Percentiles rank a stretch among this genome's conserved stretches.
These are phyloP conservation scores for Ormyrus labotus DNA, from an alignment of 2,888 invertebrate genomes.

Conservation along the genomic window DNA sequence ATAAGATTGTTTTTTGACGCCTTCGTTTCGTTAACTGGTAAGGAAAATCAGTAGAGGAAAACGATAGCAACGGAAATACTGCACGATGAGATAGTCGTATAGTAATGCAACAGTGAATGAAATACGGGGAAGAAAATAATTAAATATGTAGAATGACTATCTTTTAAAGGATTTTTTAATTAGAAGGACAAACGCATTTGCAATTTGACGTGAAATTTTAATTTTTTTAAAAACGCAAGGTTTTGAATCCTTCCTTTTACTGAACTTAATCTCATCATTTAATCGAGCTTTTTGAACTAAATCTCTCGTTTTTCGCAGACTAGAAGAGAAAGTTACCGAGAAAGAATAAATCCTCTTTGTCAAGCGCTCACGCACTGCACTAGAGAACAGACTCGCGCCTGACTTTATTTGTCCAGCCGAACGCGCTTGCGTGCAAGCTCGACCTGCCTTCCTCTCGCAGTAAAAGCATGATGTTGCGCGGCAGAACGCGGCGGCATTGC, in stretches of 20 bases:
- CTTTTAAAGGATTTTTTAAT: too few species aligned
- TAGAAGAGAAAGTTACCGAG: not conserved
- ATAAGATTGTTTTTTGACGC: slow-evolving; percentile 57
- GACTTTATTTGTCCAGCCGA: slow-evolving; percentile 23
- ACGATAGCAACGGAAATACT: not conserved
- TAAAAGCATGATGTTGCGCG: slow-evolving; percentile 35
- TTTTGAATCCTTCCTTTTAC: too few species aligned
- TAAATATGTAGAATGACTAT: too few species aligned
- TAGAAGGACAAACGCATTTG: too few species aligned
- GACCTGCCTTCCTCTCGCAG: not conserved
- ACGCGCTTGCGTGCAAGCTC: not conserved
- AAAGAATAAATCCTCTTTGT: slow-evolving; percentile 1
- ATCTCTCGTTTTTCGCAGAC: too few species aligned
- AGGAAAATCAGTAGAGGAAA: slow-evolving; percentile 56
- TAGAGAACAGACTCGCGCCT: not conserved
- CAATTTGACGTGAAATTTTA: too few species aligned
- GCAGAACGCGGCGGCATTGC: slow-evolving; percentile 27
- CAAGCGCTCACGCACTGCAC: not conserved
- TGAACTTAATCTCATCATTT: too few species aligned
- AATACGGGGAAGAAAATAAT: too few species aligned
- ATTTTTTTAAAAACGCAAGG: too few species aligned
- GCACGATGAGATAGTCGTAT: slow-evolving; percentile 25
- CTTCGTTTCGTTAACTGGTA: slow-evolving; percentile 64
- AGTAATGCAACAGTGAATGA: too few species aligned
- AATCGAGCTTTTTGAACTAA: too few species aligned